These are phyloP conservation scores for Forficula auricularia DNA, from an alignment of 1,140 invertebrate genomes.

Conservation along the genomic window DNA sequence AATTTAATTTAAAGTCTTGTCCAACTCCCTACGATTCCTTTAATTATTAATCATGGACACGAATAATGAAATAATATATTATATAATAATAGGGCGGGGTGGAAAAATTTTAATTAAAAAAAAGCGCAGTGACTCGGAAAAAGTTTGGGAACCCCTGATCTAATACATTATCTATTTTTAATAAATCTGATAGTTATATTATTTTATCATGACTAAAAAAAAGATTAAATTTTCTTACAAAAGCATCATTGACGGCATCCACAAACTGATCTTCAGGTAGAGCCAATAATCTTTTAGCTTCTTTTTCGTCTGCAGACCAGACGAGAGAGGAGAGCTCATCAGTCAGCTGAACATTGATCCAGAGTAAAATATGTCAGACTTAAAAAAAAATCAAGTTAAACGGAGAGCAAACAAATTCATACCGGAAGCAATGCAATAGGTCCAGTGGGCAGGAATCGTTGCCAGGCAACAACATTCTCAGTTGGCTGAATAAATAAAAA, in stretches of 20 bases:
- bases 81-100: too few relatives aligned
- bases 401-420: slow-evolving; percentile 20
- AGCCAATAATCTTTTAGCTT: slow-evolving; percentile 53
- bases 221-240: too few relatives aligned
- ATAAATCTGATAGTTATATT: too few relatives aligned
- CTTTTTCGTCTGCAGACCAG: slow-evolving; percentile 63
- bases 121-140: too few relatives aligned
- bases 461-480: slow-evolving; percentile 81
- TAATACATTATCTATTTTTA: too few relatives aligned
- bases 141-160: too few relatives aligned
- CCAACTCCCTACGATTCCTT: too few relatives aligned
- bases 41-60: too few relatives aligned
- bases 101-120: too few relatives aligned
- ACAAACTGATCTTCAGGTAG: slow-evolving; percentile 66
- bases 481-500: slow-evolving; percentile 33
- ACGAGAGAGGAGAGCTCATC: slow-evolving; percentile 67
- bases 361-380: slow-evolving; percentile 4
- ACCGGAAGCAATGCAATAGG: slow-evolving; percentile 82
- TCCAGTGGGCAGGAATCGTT: slow-evolving; percentile 79
- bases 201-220: too few relatives aligned
- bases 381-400: slow-evolving; percentile 5
- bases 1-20: too few relatives aligned
- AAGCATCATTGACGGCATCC: slow-evolving; percentile 70
- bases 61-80: too few relatives aligned
- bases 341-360: slow-evolving; percentile 46